Evolutionary conservation across 2,113 vertebrate genomes (phyloP).

Genomic region (Zootoca vivipara): DNA sequence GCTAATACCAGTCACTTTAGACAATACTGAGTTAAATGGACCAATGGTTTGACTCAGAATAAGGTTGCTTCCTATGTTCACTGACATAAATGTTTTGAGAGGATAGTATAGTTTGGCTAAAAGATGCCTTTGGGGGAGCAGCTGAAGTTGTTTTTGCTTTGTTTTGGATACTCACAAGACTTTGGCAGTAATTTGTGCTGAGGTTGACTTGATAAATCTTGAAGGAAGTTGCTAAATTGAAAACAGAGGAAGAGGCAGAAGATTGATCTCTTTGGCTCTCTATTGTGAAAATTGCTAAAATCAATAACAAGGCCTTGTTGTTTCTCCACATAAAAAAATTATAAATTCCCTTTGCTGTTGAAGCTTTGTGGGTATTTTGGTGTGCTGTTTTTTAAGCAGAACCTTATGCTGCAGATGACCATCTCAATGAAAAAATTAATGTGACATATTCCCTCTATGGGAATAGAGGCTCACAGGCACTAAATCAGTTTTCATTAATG

Average conservation of each 20-base stretch:
- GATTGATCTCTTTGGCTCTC: constrained; percentile 39
- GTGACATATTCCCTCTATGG: constrained; percentile 19
- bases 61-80: constrained; percentile 16
- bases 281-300: constrained; percentile 50
- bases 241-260: constrained; percentile 51
- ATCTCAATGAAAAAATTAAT: background rate
- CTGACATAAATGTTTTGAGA: constrained; percentile 59
- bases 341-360: background rate
- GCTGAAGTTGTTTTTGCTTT: constrained; percentile 65
- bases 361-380: background rate
- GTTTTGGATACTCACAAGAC: constrained; percentile 58
- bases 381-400: background rate
- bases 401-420: background rate
- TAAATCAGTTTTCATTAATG: constrained; percentile 47
- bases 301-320: constrained; percentile 7
- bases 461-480: constrained; percentile 27
- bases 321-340: background rate
- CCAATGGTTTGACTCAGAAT: too few species aligned
- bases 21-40: too few species aligned
- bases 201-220: constrained; percentile 66
- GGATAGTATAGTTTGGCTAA: constrained; percentile 63
- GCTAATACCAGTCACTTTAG: too few species aligned
- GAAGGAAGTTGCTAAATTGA: constrained; percentile 62
- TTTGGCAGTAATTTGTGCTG: constrained; percentile 64
- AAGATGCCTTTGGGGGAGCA: constrained; percentile 60